Conservation (phyloP, 2,113 vertebrate species). For the Vireo altiloquus region DNA sequence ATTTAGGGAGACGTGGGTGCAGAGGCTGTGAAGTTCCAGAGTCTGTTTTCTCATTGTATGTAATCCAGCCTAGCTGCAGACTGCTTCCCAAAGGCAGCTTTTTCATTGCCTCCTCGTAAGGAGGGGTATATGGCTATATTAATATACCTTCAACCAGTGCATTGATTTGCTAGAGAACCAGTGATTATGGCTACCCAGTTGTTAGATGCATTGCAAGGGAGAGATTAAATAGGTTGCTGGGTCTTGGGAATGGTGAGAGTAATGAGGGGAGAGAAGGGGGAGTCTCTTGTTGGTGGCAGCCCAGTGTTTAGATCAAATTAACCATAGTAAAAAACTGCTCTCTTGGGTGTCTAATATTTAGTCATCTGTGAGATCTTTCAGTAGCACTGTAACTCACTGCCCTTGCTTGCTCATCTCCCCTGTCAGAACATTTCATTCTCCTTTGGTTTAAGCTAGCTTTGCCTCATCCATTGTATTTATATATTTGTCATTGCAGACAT, state of each 20-base stretch:
- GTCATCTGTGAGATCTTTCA: neutral
- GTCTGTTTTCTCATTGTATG: accelerated
- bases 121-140: neutral
- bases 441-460: neutral
- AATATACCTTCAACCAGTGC: neutral
- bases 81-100: neutral
- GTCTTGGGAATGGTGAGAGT: neutral
- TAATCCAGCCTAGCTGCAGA: neutral
- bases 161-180: neutral
- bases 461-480: neutral
- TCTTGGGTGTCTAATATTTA: neutral
- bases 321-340: neutral
- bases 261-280: neutral
- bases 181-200: neutral
- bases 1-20: accelerated
- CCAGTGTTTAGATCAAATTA: neutral
- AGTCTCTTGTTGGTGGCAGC: neutral
- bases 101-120: neutral
- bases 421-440: neutral
- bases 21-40: neutral
- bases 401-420: neutral
- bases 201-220: neutral
- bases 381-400: neutral
- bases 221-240: neutral
- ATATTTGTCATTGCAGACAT: neutral